phyloP scores from a whole-genome alignment of 2,888 invertebrate species.

The Charanyca ferruginea region DNA sequence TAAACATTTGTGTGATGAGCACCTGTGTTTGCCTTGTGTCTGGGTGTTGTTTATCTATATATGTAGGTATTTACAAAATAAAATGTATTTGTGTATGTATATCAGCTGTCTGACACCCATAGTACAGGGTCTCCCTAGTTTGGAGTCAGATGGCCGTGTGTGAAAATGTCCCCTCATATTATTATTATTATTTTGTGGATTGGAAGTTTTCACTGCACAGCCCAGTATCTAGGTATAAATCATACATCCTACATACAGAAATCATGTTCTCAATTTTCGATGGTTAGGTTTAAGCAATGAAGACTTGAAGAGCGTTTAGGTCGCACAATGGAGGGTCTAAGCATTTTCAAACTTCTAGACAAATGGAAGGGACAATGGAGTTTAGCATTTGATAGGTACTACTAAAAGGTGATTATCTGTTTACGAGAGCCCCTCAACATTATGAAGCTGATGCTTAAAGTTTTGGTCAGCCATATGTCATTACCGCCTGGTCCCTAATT shows the following conservation, averaged over 20 bases:
- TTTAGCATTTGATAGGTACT: slow-evolving; percentile 26
- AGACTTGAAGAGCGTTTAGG: slow-evolving; percentile 1
- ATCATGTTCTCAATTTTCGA: neutral
- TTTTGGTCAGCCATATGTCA: slow-evolving; percentile 43
- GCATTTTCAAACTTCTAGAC: slow-evolving; percentile 17
- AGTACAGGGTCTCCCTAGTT: too few relatives aligned
- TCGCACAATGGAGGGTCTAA: neutral
- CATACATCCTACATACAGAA: neutral
- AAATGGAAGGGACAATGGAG: slow-evolving; percentile 7
- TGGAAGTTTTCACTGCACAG: neutral
- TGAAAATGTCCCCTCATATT: too few relatives aligned
- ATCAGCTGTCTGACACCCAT: too few relatives aligned
- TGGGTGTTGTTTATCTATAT: too few relatives aligned
- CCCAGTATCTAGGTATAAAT: neutral
- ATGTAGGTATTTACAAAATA: too few relatives aligned
- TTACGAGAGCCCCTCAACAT: slow-evolving; percentile 20
- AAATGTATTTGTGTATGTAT: too few relatives aligned
- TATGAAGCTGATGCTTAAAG: slow-evolving; percentile 41
- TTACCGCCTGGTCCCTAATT: slow-evolving; percentile 31
- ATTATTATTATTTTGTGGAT: too few relatives aligned
- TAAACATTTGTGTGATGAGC: too few relatives aligned
- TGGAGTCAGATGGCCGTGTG: too few relatives aligned
- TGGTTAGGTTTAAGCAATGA: neutral
- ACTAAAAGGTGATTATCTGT: slow-evolving; percentile 25
- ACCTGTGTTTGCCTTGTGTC: too few relatives aligned